Base-by-base conservation (phyloP, 1,140 invertebrate genomes). In the Brachionus rotundiformis region DNA sequence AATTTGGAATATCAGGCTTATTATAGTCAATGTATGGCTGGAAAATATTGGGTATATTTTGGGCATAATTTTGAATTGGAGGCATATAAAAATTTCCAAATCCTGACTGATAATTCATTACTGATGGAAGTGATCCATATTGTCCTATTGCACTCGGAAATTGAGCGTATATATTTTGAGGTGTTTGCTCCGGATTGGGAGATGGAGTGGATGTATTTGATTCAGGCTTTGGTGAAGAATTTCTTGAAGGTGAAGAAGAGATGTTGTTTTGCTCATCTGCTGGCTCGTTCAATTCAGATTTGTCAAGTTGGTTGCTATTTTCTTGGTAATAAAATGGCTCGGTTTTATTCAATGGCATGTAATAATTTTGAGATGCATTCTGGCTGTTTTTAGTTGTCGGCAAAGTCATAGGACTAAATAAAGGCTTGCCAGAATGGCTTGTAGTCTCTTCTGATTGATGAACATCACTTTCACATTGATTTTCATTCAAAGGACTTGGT, bases 1-100 rank as follows among this genome's bases (percentile, higher is more conserved):
- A 31, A 68, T 36, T 68, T 19, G 63, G 7, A 13, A 36, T 36
- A 25, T 73, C 68, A 44, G 36, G 19, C n/a, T 73, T 73, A 39
- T 71, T 71, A 44, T 73, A 25, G 10, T 73, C 68, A 3, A 73
- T 73, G 36, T 73, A 73, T 8, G 68, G 36, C 23, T 73, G 68
- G 19, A 73, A 73, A 44, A 73, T 68, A 19, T n/a, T 68, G 1
- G 63, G 63, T 36, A 68, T 36, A 68, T 41, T 73, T 73, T 73
- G 68, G 44, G 68, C 36, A 47, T 73, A 73, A 25, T 36, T 11
- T 11, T 41, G 68, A 44, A 73, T 44, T 44, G 36, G 68, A 44
- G 68, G 39, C 68, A 73, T 73, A 44, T 73, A 73, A 27, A 73
- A 44, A 44, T 73, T 73, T 4, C 41, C 41, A 25, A 73, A 27